Evolutionary conservation across 2,888 invertebrate species (phyloP), one percentile per base, ranked within the genome.

Genomic region (Nymphalis c-album): DNA sequence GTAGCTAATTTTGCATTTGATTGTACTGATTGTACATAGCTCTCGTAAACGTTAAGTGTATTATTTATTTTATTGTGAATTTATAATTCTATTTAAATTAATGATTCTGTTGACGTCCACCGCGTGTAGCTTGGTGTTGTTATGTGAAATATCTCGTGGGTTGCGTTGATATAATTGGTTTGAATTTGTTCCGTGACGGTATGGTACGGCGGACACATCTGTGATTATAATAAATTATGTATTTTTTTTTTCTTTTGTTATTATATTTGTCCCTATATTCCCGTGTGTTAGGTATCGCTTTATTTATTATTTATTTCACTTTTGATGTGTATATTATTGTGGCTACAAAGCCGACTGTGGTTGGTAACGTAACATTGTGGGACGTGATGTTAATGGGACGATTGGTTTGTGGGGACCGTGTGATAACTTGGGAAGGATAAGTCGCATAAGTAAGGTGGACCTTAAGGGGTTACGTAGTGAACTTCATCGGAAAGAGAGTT

Each of bases 181-280:
- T 72, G 60, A 70, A 18, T 65, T 66, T 73, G 63, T 71, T 60
- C 63, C 26, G 51, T 65, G 71, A 76, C 76, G 75, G 75, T 75
- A 69, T 63, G 67, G 70, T 72, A 31, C 26, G 26, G 77, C 77
- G 77, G 80, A 76, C 77, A 77, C 82, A 85, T 84, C 90, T 89
- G 91, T 91, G 91, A 90, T 91, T 86, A 78, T 74, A 90, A 90
- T 89, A 90, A 90, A 89, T 82, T 84, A 84, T 86, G 81, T 80
- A 79, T 77, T 81, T 85, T 86, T 85, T 81, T 77, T 76, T 75
- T 77, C 70, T 78, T 75, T 80, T 80, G 77, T 79, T 81, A 80
- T 84, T 70, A 53, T 55, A 63, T 59, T 64, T 46, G 77, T 77
- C 75, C 75, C 76, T 74, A 74, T 69, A 69, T 73, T 76, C 74